Conservation (phyloP, 2,888 invertebrate species). For the Meteorus cinctellus region DNA sequence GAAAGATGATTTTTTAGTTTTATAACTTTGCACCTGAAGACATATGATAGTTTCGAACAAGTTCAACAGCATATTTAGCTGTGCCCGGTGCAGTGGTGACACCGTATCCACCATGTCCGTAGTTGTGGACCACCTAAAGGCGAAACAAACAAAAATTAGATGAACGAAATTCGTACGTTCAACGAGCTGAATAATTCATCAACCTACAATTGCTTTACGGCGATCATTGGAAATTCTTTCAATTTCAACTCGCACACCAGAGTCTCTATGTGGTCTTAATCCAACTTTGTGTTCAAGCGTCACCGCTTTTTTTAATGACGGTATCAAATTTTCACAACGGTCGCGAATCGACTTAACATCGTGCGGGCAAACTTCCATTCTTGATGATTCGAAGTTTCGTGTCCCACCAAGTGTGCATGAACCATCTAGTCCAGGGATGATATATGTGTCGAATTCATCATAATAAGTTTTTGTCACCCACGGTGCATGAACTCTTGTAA, state of each 20-base stretch:
- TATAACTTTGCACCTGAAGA: conserved; percentile 56
- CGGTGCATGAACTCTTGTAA: conserved; percentile 86
- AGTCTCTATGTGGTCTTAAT: conserved; percentile 86
- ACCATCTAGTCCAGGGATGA: conserved; percentile 85
- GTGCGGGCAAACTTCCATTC: conserved; percentile 79
- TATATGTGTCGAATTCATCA: conserved; percentile 89
- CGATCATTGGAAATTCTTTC: conserved; percentile 72
- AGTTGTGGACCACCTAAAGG: conserved; percentile 86
- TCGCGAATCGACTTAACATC: conserved; percentile 86
- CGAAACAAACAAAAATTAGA: conserved; percentile 9
- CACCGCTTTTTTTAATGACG: conserved; percentile 75
- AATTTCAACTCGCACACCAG: conserved; percentile 82
- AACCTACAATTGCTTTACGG: conserved; percentile 57
- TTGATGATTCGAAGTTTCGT: conserved; percentile 87
- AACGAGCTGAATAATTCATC: conserved; percentile 7
- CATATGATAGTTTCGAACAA: conserved; percentile 77
- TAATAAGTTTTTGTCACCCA: conserved; percentile 94
- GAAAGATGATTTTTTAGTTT: conserved; percentile 9
- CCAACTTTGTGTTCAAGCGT: conserved; percentile 74
- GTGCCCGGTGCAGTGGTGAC: conserved; percentile 93
- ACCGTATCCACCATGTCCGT: conserved; percentile 96
- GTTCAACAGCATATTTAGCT: conserved; percentile 82
- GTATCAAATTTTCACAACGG: conserved; percentile 84
- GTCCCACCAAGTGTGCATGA: conserved; percentile 89
- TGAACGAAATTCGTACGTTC: conserved; percentile 6